phyloP scores from a whole-genome alignment of 2,888 invertebrate species.

The Mechanitis messenoides region DNA sequence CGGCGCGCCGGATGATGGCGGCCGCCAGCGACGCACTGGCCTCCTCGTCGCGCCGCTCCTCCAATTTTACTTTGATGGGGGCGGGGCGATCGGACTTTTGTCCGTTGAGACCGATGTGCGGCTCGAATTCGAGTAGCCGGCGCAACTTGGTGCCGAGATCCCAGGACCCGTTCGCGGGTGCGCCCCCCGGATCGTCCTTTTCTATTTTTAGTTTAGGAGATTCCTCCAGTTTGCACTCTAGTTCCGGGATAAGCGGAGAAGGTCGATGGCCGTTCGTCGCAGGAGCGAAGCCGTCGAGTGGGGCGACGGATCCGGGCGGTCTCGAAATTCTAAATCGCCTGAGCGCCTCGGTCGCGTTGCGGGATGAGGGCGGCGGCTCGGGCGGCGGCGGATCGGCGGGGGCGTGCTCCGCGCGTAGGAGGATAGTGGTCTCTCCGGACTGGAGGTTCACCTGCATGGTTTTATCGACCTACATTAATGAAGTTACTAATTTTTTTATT shows the following conservation, averaged over 20 bases:
- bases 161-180: constrained; percentile 20
- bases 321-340: constrained; percentile 29
- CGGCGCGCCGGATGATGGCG: constrained; percentile 65
- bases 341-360: constrained; percentile 28
- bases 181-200: constrained; percentile 31
- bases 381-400: constrained; percentile 34
- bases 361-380: constrained; percentile 27
- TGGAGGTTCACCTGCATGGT: constrained; percentile 46
- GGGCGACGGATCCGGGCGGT: constrained; percentile 23
- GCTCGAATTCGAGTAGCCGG: constrained; percentile 39
- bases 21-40: constrained; percentile 55
- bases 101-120: constrained; percentile 23
- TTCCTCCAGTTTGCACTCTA: constrained; percentile 17
- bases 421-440: constrained; percentile 54
- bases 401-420: constrained; percentile 57
- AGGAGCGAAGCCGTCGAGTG: constrained; percentile 17
- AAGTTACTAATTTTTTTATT: background rate
- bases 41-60: constrained; percentile 31
- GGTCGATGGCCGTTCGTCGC: constrained; percentile 20
- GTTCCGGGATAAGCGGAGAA: background rate
- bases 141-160: constrained; percentile 38
- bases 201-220: constrained; percentile 27
- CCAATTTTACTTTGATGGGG: constrained; percentile 17
- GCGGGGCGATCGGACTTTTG: constrained; percentile 12
- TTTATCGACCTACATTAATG: constrained; percentile 8